phyloP scores from a whole-genome alignment of 2,113 vertebrate species.

The Tupaia tana region DNA sequence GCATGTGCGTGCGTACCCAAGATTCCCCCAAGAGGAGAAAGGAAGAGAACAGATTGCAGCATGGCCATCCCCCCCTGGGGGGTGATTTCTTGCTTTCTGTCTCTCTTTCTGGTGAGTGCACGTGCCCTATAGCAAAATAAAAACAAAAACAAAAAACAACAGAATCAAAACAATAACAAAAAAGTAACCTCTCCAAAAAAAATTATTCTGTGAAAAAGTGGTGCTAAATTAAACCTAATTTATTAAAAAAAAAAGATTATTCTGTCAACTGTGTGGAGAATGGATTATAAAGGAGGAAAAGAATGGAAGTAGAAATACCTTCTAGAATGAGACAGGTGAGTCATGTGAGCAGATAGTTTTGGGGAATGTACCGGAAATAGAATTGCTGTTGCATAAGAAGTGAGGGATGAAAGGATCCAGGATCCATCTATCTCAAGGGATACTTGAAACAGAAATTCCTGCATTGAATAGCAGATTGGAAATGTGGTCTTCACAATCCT shows the following conservation, averaged over 20 bases:
- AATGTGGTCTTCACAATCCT: not conserved
- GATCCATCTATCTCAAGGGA: not conserved
- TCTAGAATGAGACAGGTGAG: not conserved
- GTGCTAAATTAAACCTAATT: no score
- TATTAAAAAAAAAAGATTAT: not conserved
- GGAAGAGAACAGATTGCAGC: no score
- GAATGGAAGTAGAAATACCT: not conserved
- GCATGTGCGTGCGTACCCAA: no score
- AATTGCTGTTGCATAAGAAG: not conserved
- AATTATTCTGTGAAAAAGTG: no score
- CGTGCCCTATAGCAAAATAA: no score
- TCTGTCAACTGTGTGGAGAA: constrained; percentile 33
- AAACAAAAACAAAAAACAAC: no score
- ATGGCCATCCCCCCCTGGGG: no score
- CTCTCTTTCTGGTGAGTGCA: no score
- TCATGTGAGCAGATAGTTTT: not conserved
- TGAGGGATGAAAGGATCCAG: not conserved
- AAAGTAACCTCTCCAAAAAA: no score
- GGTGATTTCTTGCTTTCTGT: no score
- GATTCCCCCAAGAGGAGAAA: no score
- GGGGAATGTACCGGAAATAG: not conserved
- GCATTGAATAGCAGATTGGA: not conserved
- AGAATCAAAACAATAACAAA: no score
- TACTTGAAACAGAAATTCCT: not conserved
- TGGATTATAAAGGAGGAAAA: not conserved